Evolutionary conservation across 2,888 invertebrate genomes (phyloP), one percentile per base, ranked within the genome.

Genomic region (Ctena decussata): DNA sequence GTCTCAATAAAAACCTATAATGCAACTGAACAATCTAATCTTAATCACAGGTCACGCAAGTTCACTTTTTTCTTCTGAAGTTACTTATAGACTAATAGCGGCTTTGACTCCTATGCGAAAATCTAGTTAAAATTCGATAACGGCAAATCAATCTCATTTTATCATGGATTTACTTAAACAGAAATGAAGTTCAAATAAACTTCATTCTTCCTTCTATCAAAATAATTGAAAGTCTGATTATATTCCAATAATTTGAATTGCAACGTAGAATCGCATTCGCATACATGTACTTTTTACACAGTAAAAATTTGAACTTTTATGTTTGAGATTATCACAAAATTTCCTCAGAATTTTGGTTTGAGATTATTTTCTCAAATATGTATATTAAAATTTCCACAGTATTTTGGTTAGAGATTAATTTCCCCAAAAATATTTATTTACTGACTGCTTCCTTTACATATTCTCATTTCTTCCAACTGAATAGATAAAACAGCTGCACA

Each of bases 401-500:
- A 41, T 41, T 41, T 41, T 41, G 41, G 41, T 41, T 41, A 11
- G 41, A 41, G 41, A 41, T 41, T 41, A 41, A 11, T 11, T 15
- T 41, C 15, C 15, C 41, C 6, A 41, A 41, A 41, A n/a, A n/a
- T n/a, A 46, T 46, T 46, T 46, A 15, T 15, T 2, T 46, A 27
- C n/a, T 8, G 57, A 24, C 57, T 57, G 57, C 21, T 57, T 12
- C 57, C 27, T 27, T 27, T 57, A 57, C n/a, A 57, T 27, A 27
- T 57, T 27, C 57, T 57, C 27, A 57, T 3, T 32, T 65, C 35
- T 11, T 65, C 6, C 65, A 12, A 18, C 65, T 35, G 65, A 24
- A 65, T 65, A 65, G 65, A 65, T 65, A 65, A 65, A 65, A 65
- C 65, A 65, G 65, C 65, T 65, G 65, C 65, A 65, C 35, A 65